Evolutionary conservation across 2,888 invertebrate genomes (phyloP).

Genomic region (Spilarctia lutea): DNA sequence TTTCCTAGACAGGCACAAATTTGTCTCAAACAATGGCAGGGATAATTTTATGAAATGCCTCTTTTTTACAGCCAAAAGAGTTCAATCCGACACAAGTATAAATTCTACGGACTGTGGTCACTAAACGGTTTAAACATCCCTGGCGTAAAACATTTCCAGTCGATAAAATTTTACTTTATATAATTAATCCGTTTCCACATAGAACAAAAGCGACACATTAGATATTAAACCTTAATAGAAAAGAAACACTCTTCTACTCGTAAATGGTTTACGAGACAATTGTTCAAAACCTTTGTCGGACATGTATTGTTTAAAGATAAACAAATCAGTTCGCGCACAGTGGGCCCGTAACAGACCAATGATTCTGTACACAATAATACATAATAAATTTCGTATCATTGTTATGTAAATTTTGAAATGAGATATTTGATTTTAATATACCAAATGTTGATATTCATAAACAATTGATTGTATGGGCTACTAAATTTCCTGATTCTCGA

Average conservation of each 20-base stretch:
- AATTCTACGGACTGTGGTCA: neutral
- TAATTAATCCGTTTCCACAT: conserved; percentile 12
- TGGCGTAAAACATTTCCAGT: conserved; percentile 12
- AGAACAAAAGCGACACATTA: conserved; percentile 18
- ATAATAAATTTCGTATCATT: conserved; percentile 49
- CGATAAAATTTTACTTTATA: neutral
- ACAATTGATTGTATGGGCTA: conserved; percentile 12
- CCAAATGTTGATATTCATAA: conserved; percentile 16
- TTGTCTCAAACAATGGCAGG: neutral
- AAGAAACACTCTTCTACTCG: conserved; percentile 22
- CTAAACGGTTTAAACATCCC: neutral
- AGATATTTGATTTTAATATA: conserved; percentile 37
- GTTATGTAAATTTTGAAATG: conserved; percentile 46
- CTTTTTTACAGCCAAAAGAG: neutral
- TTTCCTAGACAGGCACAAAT: too few species aligned
- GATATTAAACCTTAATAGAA: conserved; percentile 29
- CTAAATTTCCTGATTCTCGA: conserved; percentile 7
- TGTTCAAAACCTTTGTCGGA: conserved; percentile 40
- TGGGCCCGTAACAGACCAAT: conserved; percentile 39
- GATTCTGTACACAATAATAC: conserved; percentile 43
- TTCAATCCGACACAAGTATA: neutral
- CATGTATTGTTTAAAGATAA: conserved; percentile 52
- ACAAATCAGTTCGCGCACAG: conserved; percentile 41
- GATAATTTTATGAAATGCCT: neutral
- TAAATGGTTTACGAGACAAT: conserved; percentile 40